Conservation (phyloP, 1,140 invertebrate genomes). For the Nephila pilipes region DNA sequence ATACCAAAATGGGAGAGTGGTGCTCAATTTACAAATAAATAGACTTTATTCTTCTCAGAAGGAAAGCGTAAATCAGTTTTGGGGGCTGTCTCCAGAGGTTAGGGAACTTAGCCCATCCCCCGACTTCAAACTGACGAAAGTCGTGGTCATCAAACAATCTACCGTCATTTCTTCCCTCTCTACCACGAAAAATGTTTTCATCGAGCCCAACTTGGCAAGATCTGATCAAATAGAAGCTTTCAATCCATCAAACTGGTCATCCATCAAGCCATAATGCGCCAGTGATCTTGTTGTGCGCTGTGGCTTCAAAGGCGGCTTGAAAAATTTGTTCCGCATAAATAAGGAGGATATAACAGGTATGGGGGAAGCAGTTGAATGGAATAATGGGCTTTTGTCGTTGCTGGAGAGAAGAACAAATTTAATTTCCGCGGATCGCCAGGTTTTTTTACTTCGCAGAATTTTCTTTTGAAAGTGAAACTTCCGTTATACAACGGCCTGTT, state of each 20-base stretch:
- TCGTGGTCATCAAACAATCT: slow-evolving; percentile 7
- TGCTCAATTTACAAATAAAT: slow-evolving; percentile 18
- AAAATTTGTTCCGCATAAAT: slow-evolving; percentile 72
- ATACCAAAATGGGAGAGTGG: background rate
- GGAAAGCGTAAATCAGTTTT: background rate
- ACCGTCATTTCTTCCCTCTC: background rate
- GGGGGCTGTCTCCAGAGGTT: background rate
- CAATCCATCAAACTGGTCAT: slow-evolving; percentile 42
- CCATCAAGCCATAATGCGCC: slow-evolving; percentile 39
- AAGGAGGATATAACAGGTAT: background rate
- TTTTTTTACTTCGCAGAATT: slow-evolving; percentile 10
- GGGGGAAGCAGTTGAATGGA: slow-evolving; percentile 4
- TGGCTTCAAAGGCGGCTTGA: background rate
- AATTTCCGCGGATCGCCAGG: slow-evolving; percentile 46
- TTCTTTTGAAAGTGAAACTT: slow-evolving; percentile 43
- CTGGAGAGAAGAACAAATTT: slow-evolving; percentile 68
- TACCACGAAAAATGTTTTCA: background rate
- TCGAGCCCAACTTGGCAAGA: background rate
- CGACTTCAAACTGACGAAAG: background rate
- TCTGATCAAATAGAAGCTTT: background rate
- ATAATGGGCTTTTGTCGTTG: slow-evolving; percentile 49
- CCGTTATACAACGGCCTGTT: slow-evolving; percentile 41
- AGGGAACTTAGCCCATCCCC: background rate
- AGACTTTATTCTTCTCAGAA: background rate
- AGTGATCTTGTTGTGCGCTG: background rate